A percentile compares a stretch with the other conserved stretches of the same genome.
phyloP scores from a whole-genome alignment of 2,888 invertebrate species.

The Atrina japonica region DNA sequence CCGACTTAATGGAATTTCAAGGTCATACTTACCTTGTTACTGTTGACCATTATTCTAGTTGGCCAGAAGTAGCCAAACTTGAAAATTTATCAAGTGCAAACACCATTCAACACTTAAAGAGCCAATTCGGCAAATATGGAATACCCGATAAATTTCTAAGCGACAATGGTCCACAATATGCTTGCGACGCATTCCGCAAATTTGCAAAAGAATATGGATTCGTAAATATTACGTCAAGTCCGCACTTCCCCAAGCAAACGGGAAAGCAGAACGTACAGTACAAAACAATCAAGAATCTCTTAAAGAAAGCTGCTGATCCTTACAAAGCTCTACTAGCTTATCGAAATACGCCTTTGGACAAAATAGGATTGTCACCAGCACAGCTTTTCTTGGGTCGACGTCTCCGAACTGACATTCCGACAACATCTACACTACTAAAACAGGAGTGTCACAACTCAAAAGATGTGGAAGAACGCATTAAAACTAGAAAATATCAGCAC shows the following conservation, averaged over 20 bases:
- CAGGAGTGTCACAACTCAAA: no score
- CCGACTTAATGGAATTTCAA: constrained; percentile 42
- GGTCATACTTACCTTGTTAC: constrained; percentile 34
- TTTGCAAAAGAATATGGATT: constrained; percentile 32
- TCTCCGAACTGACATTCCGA: constrained; percentile 25
- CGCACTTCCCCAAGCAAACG: constrained; percentile 26
- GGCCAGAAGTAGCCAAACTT: constrained; percentile 37
- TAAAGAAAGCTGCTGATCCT: constrained; percentile 31
- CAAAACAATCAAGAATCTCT: constrained; percentile 32
- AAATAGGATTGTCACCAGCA: constrained; percentile 28
- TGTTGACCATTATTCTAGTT: constrained; percentile 42
- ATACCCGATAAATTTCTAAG: constrained; percentile 15
- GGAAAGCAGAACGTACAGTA: constrained; percentile 26
- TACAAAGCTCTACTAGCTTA: constrained; percentile 31
- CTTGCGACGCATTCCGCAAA: constrained; percentile 20
- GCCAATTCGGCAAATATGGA: constrained; percentile 18
- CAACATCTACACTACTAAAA: constrained; percentile 18
- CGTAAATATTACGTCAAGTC: constrained; percentile 31
- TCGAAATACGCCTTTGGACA: constrained; percentile 24
- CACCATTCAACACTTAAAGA: no score
- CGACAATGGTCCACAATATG: constrained; percentile 38
- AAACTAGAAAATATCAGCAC: no score
- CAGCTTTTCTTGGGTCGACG: constrained; percentile 30
- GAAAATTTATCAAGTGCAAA: constrained; percentile 14
- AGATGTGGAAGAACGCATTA: no score